Conservation (phyloP, 2,888 invertebrate genomes). For the Cistogaster globosa region DNA sequence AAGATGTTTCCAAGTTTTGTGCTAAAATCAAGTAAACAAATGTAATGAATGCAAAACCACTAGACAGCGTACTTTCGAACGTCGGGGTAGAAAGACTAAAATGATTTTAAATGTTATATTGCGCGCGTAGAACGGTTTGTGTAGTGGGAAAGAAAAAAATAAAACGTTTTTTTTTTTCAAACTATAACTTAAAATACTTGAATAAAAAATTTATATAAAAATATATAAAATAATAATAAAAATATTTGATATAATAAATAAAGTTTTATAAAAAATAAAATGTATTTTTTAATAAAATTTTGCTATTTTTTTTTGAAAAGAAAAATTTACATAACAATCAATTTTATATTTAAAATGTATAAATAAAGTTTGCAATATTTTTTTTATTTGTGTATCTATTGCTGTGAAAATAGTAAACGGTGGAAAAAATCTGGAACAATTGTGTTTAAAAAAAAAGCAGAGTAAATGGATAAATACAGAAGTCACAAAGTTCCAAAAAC, state of each 20-base stretch:
- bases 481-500: background rate
- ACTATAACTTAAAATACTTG: slow-evolving; percentile 20
- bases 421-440: background rate
- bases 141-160: slow-evolving; percentile 46
- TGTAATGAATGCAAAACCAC: slow-evolving; percentile 38
- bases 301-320: background rate
- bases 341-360: background rate
- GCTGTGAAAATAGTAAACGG: background rate
- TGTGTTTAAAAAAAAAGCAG: background rate
- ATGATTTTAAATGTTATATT: slow-evolving; percentile 42
- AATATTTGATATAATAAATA: background rate
- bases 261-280: background rate
- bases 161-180: slow-evolving; percentile 43
- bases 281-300: background rate
- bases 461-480: background rate
- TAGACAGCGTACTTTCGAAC: slow-evolving; percentile 69
- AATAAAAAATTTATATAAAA: background rate
- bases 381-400: slow-evolving; percentile 38
- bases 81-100: slow-evolving; percentile 69
- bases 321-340: slow-evolving; percentile 1
- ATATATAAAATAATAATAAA: background rate
- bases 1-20: slow-evolving; percentile 26
- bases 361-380: background rate
- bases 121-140: slow-evolving; percentile 54
- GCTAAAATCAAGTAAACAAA: slow-evolving; percentile 60